phyloP scores from a whole-genome alignment of 1,140 invertebrate genomes.

The Sminthurinus signatus region DNA sequence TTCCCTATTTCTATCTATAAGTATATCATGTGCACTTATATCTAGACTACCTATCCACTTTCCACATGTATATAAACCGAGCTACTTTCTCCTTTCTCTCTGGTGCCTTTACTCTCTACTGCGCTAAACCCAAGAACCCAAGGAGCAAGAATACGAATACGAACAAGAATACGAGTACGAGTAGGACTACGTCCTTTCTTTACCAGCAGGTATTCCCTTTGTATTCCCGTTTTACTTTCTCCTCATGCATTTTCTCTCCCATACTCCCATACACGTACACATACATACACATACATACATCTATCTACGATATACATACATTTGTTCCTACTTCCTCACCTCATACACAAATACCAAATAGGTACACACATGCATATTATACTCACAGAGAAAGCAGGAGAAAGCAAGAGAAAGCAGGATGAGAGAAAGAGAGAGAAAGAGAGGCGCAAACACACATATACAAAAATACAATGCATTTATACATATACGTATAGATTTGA shows the following conservation, averaged over 20 bases:
- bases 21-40: neutral
- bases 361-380: no score
- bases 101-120: constrained; percentile 9
- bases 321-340: no score
- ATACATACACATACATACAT: no score
- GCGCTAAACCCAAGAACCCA: constrained; percentile 7
- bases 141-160: no score
- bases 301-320: no score
- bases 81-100: constrained; percentile 7
- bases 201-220: constrained; percentile 14
- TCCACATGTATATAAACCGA: neutral
- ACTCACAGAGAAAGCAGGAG: neutral
- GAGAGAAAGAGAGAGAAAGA: neutral
- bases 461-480: no score
- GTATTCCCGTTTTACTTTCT: neutral
- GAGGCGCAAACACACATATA: neutral
- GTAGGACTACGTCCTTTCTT: constrained; percentile 15
- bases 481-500: neutral
- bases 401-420: neutral
- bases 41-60: neutral
- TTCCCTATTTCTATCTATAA: neutral
- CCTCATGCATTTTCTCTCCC: neutral
- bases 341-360: no score
- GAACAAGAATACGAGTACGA: no score
- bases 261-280: neutral